Conservation (phyloP, 2,797 vertebrate species). For the Hoplostethus mediterraneus region DNA sequence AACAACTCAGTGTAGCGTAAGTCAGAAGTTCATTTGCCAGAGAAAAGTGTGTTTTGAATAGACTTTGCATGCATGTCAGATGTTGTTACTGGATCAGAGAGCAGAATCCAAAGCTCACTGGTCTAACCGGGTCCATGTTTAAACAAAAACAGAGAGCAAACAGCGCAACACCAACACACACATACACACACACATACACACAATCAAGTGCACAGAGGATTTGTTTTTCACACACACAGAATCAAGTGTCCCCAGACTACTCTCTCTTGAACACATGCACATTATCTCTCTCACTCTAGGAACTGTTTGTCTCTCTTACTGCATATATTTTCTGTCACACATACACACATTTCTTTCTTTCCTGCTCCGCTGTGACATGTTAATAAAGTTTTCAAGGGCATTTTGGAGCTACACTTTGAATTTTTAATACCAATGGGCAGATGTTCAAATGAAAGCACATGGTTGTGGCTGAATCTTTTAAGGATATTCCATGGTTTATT, state of each 20-base stretch:
- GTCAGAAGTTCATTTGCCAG: slow-evolving; percentile 36
- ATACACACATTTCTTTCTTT: background rate
- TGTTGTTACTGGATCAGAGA: slow-evolving; percentile 23
- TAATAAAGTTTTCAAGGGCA: slow-evolving; percentile 9
- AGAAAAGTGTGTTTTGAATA: slow-evolving; percentile 63
- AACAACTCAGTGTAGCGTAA: slow-evolving; percentile 10
- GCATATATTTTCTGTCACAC: background rate
- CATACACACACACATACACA: slow-evolving; percentile 28
- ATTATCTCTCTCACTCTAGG: background rate
- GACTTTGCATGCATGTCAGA: slow-evolving; percentile 58
- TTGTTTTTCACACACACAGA: slow-evolving; percentile 8
- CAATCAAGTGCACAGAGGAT: slow-evolving; percentile 26
- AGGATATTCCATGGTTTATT: slow-evolving; percentile 13
- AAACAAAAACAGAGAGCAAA: slow-evolving; percentile 76
- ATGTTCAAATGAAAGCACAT: slow-evolving; percentile 41
- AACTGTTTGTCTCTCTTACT: too few species aligned
- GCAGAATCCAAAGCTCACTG: slow-evolving; percentile 55
- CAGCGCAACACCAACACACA: slow-evolving; percentile 35
- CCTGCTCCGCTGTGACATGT: slow-evolving; percentile 1
- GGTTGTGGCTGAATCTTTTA: slow-evolving; percentile 23
- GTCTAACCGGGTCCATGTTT: slow-evolving; percentile 77
- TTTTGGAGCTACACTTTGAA: slow-evolving; percentile 20
- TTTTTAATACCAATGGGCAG: slow-evolving; percentile 25
- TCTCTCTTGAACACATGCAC: slow-evolving; percentile 5
- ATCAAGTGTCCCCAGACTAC: slow-evolving; percentile 16